Conservation (phyloP, 2,888 invertebrate genomes). For the Acleris emargana region DNA sequence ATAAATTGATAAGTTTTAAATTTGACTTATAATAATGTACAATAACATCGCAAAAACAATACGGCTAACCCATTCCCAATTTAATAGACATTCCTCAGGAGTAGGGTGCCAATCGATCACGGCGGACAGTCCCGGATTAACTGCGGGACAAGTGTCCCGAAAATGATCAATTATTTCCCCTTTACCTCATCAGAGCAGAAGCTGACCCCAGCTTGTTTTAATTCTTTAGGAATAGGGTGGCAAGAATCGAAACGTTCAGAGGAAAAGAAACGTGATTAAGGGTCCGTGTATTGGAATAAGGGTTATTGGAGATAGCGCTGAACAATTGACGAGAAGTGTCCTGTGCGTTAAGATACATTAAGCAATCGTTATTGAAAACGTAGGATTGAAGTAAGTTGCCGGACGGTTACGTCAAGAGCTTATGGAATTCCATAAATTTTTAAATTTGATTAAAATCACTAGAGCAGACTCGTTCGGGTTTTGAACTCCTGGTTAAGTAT, state of each 20-base stretch:
- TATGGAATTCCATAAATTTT: too few relatives aligned
- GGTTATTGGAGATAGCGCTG: not conserved
- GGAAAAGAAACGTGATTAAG: too few relatives aligned
- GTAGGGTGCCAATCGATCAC: slow-evolving; percentile 62
- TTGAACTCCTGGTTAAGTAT: too few relatives aligned
- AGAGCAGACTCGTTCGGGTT: too few relatives aligned
- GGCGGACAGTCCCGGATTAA: slow-evolving; percentile 66
- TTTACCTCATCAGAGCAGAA: slow-evolving; percentile 79
- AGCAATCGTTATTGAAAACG: too few relatives aligned
- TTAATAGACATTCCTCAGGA: slow-evolving; percentile 61
- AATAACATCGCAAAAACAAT: slow-evolving; percentile 29
- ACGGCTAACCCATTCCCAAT: slow-evolving; percentile 42
- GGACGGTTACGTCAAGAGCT: too few relatives aligned
- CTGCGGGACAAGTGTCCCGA: slow-evolving; percentile 75
- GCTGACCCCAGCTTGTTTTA: slow-evolving; percentile 74
- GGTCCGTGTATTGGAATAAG: too few relatives aligned
- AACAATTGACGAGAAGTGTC: not conserved
- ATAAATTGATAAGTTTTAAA: too few relatives aligned
- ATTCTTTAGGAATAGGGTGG: slow-evolving; percentile 67
- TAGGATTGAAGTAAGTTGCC: too few relatives aligned
- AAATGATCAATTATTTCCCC: slow-evolving; percentile 81
- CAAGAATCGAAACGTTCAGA: not conserved
- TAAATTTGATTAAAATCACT: too few relatives aligned
- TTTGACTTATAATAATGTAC: not conserved
- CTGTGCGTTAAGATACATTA: too few relatives aligned